A percentile compares a stretch with the other conserved stretches of the same genome.
Evolutionary conservation across 2,797 vertebrate genomes (phyloP).

Genomic region (Sparus aurata): DNA sequence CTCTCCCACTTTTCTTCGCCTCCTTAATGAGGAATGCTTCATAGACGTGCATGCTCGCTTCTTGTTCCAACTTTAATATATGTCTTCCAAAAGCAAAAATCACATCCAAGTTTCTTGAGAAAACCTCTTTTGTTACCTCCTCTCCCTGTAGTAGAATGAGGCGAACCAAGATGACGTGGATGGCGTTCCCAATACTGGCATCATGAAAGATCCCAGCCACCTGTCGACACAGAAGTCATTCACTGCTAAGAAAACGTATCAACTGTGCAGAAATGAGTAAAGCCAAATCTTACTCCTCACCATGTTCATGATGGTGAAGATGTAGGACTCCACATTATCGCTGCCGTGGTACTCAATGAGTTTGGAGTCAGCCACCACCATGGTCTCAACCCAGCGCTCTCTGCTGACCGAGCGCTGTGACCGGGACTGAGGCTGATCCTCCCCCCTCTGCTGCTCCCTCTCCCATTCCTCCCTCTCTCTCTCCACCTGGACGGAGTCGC

Average conservation of each 20-base stretch:
- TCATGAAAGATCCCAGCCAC: conserved; percentile 96
- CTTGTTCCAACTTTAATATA: neutral
- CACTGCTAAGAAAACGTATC: neutral
- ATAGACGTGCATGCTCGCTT: neutral
- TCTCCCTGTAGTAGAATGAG: conserved; percentile 96
- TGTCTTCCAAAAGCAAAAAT: neutral
- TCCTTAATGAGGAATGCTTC: neutral
- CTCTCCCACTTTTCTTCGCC: conserved; percentile 1
- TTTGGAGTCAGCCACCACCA: conserved; percentile 97
- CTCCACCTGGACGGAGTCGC: conserved; percentile 82
- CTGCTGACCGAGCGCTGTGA: conserved; percentile 93
- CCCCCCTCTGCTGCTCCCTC: conserved; percentile 70
- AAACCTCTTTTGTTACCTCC: conserved; percentile 86
- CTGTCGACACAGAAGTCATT: conserved; percentile 76
- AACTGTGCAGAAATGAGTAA: neutral
- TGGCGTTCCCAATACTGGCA: conserved; percentile 96
- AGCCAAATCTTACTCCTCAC: conserved; percentile 76
- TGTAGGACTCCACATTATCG: conserved; percentile 94
- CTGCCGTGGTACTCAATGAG: conserved; percentile 96
- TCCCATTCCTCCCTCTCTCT: conserved; percentile 90
- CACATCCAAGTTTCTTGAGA: neutral
- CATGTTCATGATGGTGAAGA: conserved; percentile 99
- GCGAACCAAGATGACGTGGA: conserved; percentile 95
- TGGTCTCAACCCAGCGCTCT: conserved; percentile 97
- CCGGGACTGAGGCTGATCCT: conserved; percentile 58